A percentile compares a stretch with the other conserved stretches of the same genome.
Evolutionary conservation across 1,140 invertebrate species (phyloP).

Genomic region (Tetraneura akinire): DNA sequence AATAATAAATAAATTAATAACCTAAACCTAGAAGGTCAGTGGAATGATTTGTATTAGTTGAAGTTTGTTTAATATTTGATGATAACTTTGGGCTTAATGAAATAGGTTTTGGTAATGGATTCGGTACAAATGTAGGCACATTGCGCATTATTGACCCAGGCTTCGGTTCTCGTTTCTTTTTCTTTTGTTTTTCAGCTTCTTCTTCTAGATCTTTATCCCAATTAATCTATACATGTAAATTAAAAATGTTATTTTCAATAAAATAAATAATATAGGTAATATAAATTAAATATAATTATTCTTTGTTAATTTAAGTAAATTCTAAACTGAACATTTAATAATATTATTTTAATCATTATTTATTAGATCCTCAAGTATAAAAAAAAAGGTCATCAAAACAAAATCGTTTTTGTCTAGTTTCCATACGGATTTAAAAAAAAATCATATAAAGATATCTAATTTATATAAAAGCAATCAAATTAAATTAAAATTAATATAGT

Average conservation of each 20-base stretch:
- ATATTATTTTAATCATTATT: neutral
- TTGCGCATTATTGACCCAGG: slow-evolving; percentile 31
- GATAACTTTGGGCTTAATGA: slow-evolving; percentile 66
- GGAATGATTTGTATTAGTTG: slow-evolving; percentile 58
- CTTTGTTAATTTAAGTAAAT: too few species aligned
- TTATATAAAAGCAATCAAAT: too few species aligned
- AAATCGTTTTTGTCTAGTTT: too few species aligned
- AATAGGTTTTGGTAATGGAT: slow-evolving; percentile 61
- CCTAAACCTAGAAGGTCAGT: slow-evolving; percentile 67
- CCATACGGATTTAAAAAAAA: too few species aligned
- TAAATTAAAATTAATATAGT: too few species aligned
- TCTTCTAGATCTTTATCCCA: slow-evolving; percentile 86
- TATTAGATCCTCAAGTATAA: too few species aligned
- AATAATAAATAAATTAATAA: too few species aligned
- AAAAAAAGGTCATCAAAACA: too few species aligned
- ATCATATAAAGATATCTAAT: too few species aligned
- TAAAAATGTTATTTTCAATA: neutral
- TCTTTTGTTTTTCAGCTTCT: slow-evolving; percentile 80
- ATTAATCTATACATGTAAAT: slow-evolving; percentile 59
- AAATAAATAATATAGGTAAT: neutral
- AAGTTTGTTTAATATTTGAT: slow-evolving; percentile 62
- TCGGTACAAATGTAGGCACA: slow-evolving; percentile 57
- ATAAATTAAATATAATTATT: neutral
- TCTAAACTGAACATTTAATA: too few species aligned
- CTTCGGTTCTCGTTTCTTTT: slow-evolving; percentile 63